Conservation (phyloP, 1,140 invertebrate genomes). For the Heliconius hermathena region DNA sequence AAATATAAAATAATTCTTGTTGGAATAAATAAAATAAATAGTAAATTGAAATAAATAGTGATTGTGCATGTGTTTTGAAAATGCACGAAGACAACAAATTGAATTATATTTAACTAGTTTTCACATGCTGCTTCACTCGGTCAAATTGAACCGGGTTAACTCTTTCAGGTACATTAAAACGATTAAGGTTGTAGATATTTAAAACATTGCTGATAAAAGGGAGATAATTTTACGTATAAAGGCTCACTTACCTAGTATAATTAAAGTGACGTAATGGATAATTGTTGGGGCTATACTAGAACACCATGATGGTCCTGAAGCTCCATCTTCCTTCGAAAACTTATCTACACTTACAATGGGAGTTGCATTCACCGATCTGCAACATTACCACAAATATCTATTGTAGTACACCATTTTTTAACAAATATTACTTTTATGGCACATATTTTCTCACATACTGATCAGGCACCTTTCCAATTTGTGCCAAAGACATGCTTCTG, state of each 20-base stretch:
- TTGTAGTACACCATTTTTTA: constrained; percentile 5
- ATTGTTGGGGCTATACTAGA: constrained; percentile 40
- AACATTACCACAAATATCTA: constrained; percentile 28
- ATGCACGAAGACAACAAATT: neutral
- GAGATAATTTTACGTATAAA: neutral
- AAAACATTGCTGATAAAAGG: no score
- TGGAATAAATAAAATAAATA: no score
- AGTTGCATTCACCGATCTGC: constrained; percentile 34
- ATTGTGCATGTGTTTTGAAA: neutral
- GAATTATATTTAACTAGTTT: no score
- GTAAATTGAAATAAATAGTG: no score
- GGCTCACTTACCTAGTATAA: constrained; percentile 57
- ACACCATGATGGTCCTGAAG: neutral
- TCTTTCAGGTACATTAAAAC: no score
- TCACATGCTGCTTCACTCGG: no score
- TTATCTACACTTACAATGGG: constrained; percentile 37
- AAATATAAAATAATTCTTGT: no score
- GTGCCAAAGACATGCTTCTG: constrained; percentile 30
- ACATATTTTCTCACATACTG: constrained; percentile 26
- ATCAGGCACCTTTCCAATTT: constrained; percentile 19
- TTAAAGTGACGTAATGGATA: constrained; percentile 54
- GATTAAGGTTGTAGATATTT: no score
- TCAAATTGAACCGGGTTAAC: no score
- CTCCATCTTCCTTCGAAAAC: constrained; percentile 45
- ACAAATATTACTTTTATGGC: neutral